These are phyloP conservation scores for Enteromius radiatus DNA, from an alignment of 2,797 vertebrate genomes.

Conservation along the genomic window DNA sequence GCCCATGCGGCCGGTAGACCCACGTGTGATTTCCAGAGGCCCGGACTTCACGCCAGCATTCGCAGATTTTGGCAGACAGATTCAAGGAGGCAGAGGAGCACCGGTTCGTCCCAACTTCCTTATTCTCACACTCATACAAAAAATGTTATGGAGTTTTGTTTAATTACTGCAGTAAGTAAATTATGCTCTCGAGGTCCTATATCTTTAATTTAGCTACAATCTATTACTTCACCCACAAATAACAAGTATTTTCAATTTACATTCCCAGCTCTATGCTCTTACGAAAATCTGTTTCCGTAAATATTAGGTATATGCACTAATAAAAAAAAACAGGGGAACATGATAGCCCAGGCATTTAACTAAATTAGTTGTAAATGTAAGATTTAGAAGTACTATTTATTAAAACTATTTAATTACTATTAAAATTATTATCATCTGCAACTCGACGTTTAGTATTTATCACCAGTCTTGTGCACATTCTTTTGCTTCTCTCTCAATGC, in stretches of 20 bases:
- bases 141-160: neutral
- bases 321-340: neutral
- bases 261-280: neutral
- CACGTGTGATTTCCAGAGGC: constrained; percentile 83
- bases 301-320: too few species aligned
- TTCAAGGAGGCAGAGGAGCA: constrained; percentile 78
- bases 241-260: neutral
- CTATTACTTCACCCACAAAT: neutral
- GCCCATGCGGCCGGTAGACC: constrained; percentile 79
- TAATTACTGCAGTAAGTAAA: neutral
- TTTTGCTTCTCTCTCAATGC: neutral
- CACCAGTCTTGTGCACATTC: neutral
- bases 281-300: neutral
- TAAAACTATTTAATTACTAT: too few species aligned
- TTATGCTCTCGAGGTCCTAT: neutral
- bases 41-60: constrained; percentile 89
- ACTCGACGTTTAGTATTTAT: neutral
- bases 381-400: neutral
- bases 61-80: constrained; percentile 84
- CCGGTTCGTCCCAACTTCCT: constrained; percentile 74
- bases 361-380: neutral
- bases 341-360: neutral
- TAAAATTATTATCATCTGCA: too few species aligned
- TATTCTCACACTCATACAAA: neutral
- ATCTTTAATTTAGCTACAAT: neutral